Percentiles rank a stretch among this genome's conserved stretches.
phyloP scores from a whole-genome alignment of 2,888 invertebrate species.

The Actias luna region DNA sequence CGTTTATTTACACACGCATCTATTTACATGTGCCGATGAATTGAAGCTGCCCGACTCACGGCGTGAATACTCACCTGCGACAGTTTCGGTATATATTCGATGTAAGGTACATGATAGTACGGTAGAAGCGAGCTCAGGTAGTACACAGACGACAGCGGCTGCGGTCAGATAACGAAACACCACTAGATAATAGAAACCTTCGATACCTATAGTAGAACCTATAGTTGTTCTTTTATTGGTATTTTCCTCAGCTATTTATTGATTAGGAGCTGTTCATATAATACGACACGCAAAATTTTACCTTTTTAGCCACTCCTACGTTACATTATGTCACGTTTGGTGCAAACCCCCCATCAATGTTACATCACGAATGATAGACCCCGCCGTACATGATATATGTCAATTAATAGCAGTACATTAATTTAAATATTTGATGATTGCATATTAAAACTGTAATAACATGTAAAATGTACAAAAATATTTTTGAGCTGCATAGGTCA shows the following conservation, averaged over 20 bases:
- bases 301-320: background rate
- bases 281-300: no score
- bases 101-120: conserved; percentile 68
- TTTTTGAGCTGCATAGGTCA: no score
- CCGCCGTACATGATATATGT: no score
- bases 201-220: background rate
- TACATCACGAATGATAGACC: no score
- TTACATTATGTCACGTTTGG: no score
- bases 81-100: conserved; percentile 68
- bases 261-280: no score
- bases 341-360: no score
- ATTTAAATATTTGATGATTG: no score
- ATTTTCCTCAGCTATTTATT: background rate
- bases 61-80: conserved; percentile 64
- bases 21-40: conserved; percentile 10
- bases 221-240: background rate
- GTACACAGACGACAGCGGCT: conserved; percentile 73
- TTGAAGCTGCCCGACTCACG: conserved; percentile 3
- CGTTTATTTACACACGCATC: conserved; percentile 10
- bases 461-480: no score
- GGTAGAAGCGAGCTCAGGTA: conserved; percentile 66
- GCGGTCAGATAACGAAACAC: conserved; percentile 41
- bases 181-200: conserved; percentile 4
- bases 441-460: no score
- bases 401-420: no score